These are phyloP conservation scores for Urocyon cinereoargenteus DNA, from an alignment of 2,797 vertebrate genomes.

Conservation along the genomic window DNA sequence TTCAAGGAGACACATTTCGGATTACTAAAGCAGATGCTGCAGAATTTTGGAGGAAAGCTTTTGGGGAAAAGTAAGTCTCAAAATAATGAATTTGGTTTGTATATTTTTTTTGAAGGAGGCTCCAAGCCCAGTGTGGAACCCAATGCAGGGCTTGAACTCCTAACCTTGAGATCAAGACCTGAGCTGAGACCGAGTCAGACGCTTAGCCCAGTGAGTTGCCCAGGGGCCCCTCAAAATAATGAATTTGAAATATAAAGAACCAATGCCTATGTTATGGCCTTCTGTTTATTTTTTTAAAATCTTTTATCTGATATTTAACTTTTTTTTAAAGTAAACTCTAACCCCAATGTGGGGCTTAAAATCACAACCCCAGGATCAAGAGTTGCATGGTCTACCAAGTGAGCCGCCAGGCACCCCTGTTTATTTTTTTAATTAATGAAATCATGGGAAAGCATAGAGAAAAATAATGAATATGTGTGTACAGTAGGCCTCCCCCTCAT, in stretches of 20 bases:
- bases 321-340: background rate
- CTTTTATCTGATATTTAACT: background rate
- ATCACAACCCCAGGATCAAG: background rate
- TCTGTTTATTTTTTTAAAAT: background rate
- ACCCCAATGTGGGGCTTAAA: background rate
- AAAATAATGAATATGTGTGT: background rate
- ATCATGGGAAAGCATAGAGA: background rate
- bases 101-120: background rate
- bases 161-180: background rate
- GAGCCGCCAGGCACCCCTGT: background rate
- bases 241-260: background rate
- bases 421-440: constrained; percentile 12
- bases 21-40: constrained; percentile 99
- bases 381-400: background rate
- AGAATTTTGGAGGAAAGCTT: constrained; percentile 98
- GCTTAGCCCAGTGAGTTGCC: background rate
- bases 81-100: background rate
- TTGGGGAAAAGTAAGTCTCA: constrained; percentile 96
- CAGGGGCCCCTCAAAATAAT: background rate
- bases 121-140: background rate
- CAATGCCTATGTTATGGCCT: background rate
- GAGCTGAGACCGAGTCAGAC: background rate
- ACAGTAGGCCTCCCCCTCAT: background rate
- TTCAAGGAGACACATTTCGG: constrained; percentile 98
- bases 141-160: background rate